Base-by-base conservation (phyloP, 2,113 vertebrate species). In the Rhynchopsitta pachyrhyncha region DNA sequence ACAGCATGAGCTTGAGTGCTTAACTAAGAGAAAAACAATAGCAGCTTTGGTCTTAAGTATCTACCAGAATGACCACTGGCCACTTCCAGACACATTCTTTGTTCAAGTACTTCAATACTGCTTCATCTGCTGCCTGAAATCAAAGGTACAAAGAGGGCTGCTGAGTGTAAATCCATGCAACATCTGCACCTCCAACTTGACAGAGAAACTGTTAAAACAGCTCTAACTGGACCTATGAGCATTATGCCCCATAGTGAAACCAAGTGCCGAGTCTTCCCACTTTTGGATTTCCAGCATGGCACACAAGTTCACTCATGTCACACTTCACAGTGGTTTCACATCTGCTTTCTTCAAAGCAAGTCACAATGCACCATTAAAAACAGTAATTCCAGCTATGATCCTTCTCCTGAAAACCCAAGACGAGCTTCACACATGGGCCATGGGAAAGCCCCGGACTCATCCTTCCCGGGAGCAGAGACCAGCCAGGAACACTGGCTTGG, bases 11-110 rank as follows among this genome's bases (percentile, higher is more conserved):
- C 60, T n/a, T 10, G 68, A 50, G 92, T 92, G 68, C 60, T 90
- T 78, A 94, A 96, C 62, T 35, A 73, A 78, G 93, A 92, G 78
- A 85, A 68, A 86, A 94, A 96, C 88, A 95, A 88, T 75, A 75
- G 90, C 86, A 91, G 94, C 85, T 88, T 62, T 73, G 73, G 68
- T 64, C 71, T 66, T 42, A 44, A 71, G 66, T 44, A 31, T 88
- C 70, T 70, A 82, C 93, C 92, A 92, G 71, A 93, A 76, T 84
- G 91, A 92, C 96, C 96, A 89, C 86, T 88, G 24, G 93, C 92
- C 92, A 83, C 95, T 93, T 93, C 78, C 92, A 96, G 89, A 91
- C 6, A 57, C 89, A 59, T 50, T 57, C 92, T 89, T 89, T 87
- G 84, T 76, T 91, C 80, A 24, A 95, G 81, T 29, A 50, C 60